phyloP scores from a whole-genome alignment of 2,888 invertebrate genomes.

The Corbicula japonica region DNA sequence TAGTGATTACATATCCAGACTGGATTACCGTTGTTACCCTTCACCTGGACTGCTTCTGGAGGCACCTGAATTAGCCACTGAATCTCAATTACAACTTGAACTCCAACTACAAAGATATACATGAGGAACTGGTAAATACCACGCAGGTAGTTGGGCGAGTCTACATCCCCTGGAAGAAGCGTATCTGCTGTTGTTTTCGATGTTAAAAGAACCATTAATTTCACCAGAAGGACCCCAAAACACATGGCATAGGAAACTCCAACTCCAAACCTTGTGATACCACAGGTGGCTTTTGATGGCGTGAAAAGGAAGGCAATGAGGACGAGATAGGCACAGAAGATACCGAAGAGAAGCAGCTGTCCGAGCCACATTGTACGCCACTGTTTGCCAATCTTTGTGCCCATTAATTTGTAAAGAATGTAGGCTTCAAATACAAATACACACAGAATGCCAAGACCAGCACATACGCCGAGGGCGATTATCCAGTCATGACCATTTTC shows the following conservation, averaged over 20 bases:
- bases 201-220: slow-evolving; percentile 96
- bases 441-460: slow-evolving; percentile 93
- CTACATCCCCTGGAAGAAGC: slow-evolving; percentile 76
- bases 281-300: slow-evolving; percentile 86
- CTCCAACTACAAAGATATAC: slow-evolving; percentile 95
- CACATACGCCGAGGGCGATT: slow-evolving; percentile 94
- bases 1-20: slow-evolving; percentile 85
- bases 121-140: slow-evolving; percentile 96
- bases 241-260: slow-evolving; percentile 90
- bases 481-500: slow-evolving; percentile 90
- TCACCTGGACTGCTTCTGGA: slow-evolving; percentile 81
- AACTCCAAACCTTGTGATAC: slow-evolving; percentile 86
- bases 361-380: slow-evolving; percentile 86
- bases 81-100: slow-evolving; percentile 87
- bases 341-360: slow-evolving; percentile 87
- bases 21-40: slow-evolving; percentile 70
- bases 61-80: slow-evolving; percentile 86
- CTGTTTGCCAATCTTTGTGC: slow-evolving; percentile 89
- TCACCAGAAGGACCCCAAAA: slow-evolving; percentile 96
- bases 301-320: slow-evolving; percentile 86
- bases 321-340: slow-evolving; percentile 86
- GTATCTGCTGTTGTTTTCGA: slow-evolving; percentile 90
- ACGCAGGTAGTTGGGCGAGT: slow-evolving; percentile 92
- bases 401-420: slow-evolving; percentile 92
- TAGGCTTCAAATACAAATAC: slow-evolving; percentile 95